Percentiles rank a stretch among this genome's conserved stretches.
Evolutionary conservation across 2,113 vertebrate genomes (phyloP).

Genomic region (Cryptotis parvus): DNA sequence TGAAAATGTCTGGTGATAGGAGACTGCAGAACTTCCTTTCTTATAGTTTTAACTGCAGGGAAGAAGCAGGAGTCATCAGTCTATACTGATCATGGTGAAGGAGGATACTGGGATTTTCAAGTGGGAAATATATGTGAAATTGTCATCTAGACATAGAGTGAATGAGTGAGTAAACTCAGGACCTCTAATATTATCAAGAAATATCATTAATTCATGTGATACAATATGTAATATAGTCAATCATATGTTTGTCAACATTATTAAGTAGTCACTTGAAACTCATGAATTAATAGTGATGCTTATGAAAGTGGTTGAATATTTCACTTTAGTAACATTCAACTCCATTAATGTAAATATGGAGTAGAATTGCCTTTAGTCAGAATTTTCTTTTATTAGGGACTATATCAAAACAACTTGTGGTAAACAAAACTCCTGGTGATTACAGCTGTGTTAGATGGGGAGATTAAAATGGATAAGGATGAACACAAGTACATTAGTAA

Average conservation of each 20-base stretch:
- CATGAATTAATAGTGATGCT: neutral
- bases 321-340: neutral
- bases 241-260: neutral
- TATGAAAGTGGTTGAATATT: neutral
- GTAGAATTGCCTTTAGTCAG: neutral
- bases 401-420: neutral
- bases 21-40: neutral
- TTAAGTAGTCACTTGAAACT: neutral
- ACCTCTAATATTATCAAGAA: neutral
- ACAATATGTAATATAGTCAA: neutral
- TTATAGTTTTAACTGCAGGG: neutral
- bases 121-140: neutral
- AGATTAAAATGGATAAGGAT: neutral
- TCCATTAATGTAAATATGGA: neutral
- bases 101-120: neutral
- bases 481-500: neutral
- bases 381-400: neutral
- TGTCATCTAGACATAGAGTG: neutral
- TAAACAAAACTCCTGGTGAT: neutral
- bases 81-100: neutral
- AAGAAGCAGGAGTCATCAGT: neutral
- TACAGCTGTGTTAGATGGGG: neutral
- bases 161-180: neutral
- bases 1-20: neutral
- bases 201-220: neutral